Conservation (phyloP, 1,140 invertebrate species). For the Drosophila athabasca region DNA sequence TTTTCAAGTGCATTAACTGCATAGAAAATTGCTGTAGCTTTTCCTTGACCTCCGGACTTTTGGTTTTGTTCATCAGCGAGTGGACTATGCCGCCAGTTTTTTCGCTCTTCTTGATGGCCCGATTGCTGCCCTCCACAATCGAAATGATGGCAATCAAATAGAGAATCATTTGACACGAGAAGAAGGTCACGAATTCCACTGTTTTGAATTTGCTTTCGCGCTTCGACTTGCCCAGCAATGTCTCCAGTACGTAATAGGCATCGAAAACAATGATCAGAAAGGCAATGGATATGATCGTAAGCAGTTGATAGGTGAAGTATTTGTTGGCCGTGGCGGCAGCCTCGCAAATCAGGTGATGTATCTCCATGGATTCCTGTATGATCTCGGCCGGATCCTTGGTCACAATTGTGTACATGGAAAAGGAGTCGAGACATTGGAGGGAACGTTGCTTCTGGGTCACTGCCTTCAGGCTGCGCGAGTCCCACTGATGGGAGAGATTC, state of each 20-base stretch:
- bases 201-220: slow-evolving; percentile 80
- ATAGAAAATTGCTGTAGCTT: slow-evolving; percentile 82
- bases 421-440: slow-evolving; percentile 73
- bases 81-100: slow-evolving; percentile 81
- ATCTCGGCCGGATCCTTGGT: slow-evolving; percentile 78
- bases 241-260: slow-evolving; percentile 82
- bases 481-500: slow-evolving; percentile 77
- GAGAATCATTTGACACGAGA: slow-evolving; percentile 81
- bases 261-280: slow-evolving; percentile 83
- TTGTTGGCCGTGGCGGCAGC: slow-evolving; percentile 81
- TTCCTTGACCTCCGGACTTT: slow-evolving; percentile 68
- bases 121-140: slow-evolving; percentile 80
- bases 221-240: slow-evolving; percentile 76
- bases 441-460: slow-evolving; percentile 71
- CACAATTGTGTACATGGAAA: slow-evolving; percentile 81
- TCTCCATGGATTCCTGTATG: slow-evolving; percentile 83
- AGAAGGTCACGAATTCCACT: slow-evolving; percentile 79
- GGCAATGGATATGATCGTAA: slow-evolving; percentile 81
- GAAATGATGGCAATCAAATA: slow-evolving; percentile 80
- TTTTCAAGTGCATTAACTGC: slow-evolving; percentile 79
- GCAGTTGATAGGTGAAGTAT: slow-evolving; percentile 80
- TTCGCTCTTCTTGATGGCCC: slow-evolving; percentile 81
- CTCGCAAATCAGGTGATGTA: slow-evolving; percentile 81
- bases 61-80: slow-evolving; percentile 75
- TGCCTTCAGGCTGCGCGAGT: slow-evolving; percentile 58